These are phyloP conservation scores for Sinocyclocheilus anshuiensis DNA, from an alignment of 2,113 vertebrate genomes.

Conservation along the genomic window DNA sequence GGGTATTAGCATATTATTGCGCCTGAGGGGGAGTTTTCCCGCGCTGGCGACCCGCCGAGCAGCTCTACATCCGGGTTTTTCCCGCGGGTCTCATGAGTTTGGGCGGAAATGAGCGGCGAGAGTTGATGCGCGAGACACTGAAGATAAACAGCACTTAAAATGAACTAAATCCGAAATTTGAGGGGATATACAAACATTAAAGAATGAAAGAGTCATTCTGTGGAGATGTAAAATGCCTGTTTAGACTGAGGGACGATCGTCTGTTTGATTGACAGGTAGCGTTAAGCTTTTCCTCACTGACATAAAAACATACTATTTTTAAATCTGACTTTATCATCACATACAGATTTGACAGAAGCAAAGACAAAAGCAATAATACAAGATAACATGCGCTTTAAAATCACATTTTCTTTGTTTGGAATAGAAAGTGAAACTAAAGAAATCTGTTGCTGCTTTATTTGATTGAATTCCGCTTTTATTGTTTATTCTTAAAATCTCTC, in stretches of 20 bases:
- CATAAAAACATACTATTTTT: background rate
- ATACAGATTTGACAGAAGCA: background rate
- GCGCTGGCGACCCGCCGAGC: background rate
- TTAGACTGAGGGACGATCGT: background rate
- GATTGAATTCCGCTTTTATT: background rate
- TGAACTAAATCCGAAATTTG: background rate
- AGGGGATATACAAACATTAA: background rate
- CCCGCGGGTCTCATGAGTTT: background rate
- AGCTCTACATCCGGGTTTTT: background rate
- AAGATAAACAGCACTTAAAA: background rate
- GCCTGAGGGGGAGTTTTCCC: background rate
- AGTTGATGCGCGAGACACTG: background rate
- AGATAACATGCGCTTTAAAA: background rate
- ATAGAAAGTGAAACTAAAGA: conserved; percentile 12
- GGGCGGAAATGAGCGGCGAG: background rate
- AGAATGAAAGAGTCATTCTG: background rate
- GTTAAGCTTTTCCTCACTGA: background rate
- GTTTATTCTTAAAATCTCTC: background rate
- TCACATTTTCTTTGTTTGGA: background rate
- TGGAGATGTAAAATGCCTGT: background rate
- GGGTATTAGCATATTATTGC: background rate
- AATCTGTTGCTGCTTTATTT: background rate
- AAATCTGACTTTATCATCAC: background rate
- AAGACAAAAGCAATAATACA: background rate
- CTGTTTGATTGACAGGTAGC: conserved; percentile 29